These are phyloP conservation scores for Apantesis nais DNA, from an alignment of 2,888 invertebrate genomes.

Conservation along the genomic window DNA sequence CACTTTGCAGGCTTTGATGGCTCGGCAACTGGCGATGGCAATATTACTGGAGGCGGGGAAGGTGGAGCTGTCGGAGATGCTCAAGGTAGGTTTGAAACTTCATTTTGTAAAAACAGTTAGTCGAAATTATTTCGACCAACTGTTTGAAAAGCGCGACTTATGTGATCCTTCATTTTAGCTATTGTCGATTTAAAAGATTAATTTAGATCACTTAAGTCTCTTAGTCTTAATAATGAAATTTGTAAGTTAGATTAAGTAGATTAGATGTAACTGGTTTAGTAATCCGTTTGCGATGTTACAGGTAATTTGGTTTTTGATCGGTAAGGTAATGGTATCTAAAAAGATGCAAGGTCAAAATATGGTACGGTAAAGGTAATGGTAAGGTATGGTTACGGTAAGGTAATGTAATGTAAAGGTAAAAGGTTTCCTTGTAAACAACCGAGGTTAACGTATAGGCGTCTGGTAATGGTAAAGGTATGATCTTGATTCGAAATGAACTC, in stretches of 20 bases:
- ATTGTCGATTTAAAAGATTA: neutral
- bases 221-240: slow-evolving; percentile 76
- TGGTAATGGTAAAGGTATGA: slow-evolving; percentile 2
- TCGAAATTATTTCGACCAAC: slow-evolving; percentile 35
- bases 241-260: slow-evolving; percentile 65
- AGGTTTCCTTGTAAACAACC: no score
- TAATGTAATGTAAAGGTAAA: no score
- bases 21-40: slow-evolving; percentile 81
- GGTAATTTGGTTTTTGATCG: slow-evolving; percentile 25
- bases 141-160: slow-evolving; percentile 38
- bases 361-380: slow-evolving; percentile 9
- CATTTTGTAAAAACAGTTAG: slow-evolving; percentile 44
- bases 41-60: slow-evolving; percentile 80
- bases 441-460: no score
- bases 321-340: slow-evolving; percentile 10
- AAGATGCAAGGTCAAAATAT: neutral
- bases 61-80: slow-evolving; percentile 85
- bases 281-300: slow-evolving; percentile 21
- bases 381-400: neutral
- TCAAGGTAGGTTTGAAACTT: slow-evolving; percentile 83
- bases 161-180: slow-evolving; percentile 29
- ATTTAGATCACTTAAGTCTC: slow-evolving; percentile 48
- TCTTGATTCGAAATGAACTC: neutral
- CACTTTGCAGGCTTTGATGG: slow-evolving; percentile 77
- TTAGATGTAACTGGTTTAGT: slow-evolving; percentile 22